Percentiles rank a stretch among this genome's conserved stretches.
phyloP scores from a whole-genome alignment of 1,140 invertebrate genomes.

The Heliconius eleuchia region DNA sequence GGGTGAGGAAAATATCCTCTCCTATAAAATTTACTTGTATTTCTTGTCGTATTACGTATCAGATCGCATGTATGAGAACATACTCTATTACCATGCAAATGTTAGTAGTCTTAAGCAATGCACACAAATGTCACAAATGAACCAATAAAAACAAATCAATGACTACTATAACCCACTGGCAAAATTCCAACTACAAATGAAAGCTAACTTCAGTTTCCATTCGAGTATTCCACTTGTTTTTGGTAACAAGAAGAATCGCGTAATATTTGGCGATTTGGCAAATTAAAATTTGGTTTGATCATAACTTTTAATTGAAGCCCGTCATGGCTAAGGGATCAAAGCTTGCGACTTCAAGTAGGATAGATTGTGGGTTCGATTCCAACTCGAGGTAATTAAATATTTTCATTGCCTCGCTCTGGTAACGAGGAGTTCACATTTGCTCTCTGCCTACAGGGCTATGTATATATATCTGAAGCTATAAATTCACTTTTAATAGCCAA shows the following conservation, averaged over 20 bases:
- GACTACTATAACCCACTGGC: conserved; percentile 28
- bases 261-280: neutral
- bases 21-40: neutral
- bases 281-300: conserved; percentile 1
- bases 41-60: conserved; percentile 9
- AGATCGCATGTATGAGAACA: conserved; percentile 8
- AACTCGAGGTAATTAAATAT: no score
- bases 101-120: conserved; percentile 20
- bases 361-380: no score
- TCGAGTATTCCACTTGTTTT: conserved; percentile 22
- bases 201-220: conserved; percentile 30
- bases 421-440: no score
- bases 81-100: conserved; percentile 20
- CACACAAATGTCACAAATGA: conserved; percentile 23
- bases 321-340: no score
- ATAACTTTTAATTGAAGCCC: neutral
- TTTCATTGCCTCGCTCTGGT: no score
- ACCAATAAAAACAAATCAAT: conserved; percentile 34
- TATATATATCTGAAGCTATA: no score
- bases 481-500: neutral
- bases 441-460: no score
- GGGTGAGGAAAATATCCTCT: no score
- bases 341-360: no score
- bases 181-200: conserved; percentile 29
- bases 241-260: conserved; percentile 19